Evolutionary conservation across 2,888 invertebrate genomes (phyloP).

Genomic region (Aporophyla nigra): DNA sequence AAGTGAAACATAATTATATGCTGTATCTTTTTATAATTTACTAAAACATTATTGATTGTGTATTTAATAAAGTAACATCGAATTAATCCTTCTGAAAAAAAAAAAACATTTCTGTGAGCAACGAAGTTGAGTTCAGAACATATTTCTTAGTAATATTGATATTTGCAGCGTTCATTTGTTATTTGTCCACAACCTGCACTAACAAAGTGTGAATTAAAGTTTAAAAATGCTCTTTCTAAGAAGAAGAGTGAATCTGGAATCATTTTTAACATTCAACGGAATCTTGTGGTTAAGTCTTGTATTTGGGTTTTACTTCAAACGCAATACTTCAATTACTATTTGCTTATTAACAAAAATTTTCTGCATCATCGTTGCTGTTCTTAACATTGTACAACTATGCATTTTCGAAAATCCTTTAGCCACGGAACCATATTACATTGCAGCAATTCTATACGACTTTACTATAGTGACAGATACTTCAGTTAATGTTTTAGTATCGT

Average conservation of each 20-base stretch:
- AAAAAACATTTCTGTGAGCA: background rate
- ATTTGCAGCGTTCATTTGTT: background rate
- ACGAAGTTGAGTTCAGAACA: no score
- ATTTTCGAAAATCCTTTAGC: fast-evolving
- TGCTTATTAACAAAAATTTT: slow-evolving; percentile 15
- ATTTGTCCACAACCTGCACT: no score
- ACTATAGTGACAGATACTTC: background rate
- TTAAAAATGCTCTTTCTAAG: background rate
- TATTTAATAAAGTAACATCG: background rate
- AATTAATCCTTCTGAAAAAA: background rate
- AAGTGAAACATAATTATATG: background rate
- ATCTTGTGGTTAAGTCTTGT: slow-evolving; percentile 6
- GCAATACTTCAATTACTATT: background rate
- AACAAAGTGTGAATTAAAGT: background rate
- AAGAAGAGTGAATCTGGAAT: background rate
- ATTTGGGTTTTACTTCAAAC: slow-evolving; percentile 29
- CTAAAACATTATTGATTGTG: background rate
- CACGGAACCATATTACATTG: no score
- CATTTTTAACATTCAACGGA: slow-evolving; percentile 6
- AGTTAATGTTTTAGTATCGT: background rate
- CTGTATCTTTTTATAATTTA: background rate
- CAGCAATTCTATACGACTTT: background rate
- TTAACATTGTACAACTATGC: background rate
- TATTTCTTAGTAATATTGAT: background rate
- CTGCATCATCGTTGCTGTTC: background rate